Percentiles rank a stretch among this genome's conserved stretches.
These are phyloP conservation scores for Lacerta agilis DNA, from an alignment of 2,797 vertebrate genomes.

Conservation along the genomic window DNA sequence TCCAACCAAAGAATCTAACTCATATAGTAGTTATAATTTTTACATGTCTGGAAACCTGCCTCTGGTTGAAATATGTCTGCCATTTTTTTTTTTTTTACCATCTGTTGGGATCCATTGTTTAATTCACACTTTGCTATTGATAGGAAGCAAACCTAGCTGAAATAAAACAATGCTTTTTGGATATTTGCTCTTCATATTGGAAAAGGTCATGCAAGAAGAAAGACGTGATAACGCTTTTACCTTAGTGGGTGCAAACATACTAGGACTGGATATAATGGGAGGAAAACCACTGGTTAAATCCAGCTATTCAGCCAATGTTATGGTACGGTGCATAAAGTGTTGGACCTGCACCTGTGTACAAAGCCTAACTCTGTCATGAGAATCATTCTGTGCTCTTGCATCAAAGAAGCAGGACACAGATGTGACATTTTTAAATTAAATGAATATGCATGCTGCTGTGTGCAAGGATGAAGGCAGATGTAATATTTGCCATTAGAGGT, in stretches of 20 bases:
- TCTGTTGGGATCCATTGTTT: slow-evolving; percentile 34
- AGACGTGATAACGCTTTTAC: background rate
- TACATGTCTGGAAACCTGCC: slow-evolving; percentile 19
- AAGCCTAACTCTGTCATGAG: too few relatives aligned
- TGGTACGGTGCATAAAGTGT: too few relatives aligned
- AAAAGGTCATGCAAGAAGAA: background rate
- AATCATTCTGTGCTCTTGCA: too few relatives aligned
- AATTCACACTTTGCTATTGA: slow-evolving; percentile 40
- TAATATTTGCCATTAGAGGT: too few relatives aligned
- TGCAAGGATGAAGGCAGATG: too few relatives aligned
- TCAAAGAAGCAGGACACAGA: too few relatives aligned
- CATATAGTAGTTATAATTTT: slow-evolving; percentile 33
- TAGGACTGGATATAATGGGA: background rate
- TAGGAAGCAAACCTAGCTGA: slow-evolving; percentile 19
- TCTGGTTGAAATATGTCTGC: slow-evolving; percentile 49
- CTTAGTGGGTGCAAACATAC: background rate
- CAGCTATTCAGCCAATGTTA: background rate
- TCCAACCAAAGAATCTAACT: slow-evolving; percentile 9
- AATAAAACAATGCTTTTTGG: background rate
- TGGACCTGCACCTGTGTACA: too few relatives aligned
- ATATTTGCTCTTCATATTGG: background rate
- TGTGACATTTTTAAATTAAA: too few relatives aligned
- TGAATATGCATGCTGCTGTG: too few relatives aligned
- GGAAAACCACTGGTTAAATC: background rate
- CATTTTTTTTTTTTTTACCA: slow-evolving; percentile 6